phyloP scores from a whole-genome alignment of 2,797 vertebrate genomes.

The Anas georgica region DNA sequence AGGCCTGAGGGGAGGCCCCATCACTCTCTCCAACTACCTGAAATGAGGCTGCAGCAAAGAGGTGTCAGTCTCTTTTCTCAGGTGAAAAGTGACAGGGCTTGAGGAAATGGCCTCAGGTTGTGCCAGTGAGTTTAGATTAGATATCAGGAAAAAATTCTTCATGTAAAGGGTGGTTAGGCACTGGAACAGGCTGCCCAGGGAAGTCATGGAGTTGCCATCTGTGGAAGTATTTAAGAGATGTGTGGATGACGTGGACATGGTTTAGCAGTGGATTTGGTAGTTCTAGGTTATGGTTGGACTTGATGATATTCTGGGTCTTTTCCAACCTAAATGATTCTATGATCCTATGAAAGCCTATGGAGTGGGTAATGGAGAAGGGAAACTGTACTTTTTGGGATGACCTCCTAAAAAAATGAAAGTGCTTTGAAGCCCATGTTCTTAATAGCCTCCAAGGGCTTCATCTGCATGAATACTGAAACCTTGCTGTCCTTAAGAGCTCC shows the following conservation, averaged over 20 bases:
- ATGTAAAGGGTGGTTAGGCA: background rate
- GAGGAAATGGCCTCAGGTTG: background rate
- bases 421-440: background rate
- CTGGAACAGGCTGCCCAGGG: background rate
- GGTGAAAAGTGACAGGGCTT: background rate
- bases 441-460: background rate
- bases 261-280: too few relatives aligned
- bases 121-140: background rate
- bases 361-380: background rate
- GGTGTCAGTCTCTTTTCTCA: background rate
- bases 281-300: background rate
- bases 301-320: background rate
- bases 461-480: background rate
- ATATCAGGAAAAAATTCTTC: background rate
- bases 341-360: background rate
- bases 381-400: background rate
- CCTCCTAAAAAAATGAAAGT: background rate
- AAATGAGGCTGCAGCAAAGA: background rate
- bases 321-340: background rate
- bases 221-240: background rate
- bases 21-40: background rate
- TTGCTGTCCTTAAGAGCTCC: background rate
- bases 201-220: background rate
- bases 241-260: background rate
- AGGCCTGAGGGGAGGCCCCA: background rate